Evolutionary conservation across 2,888 invertebrate genomes (phyloP), one percentile per base, ranked within the genome.

Genomic region (Leucophenga montana): DNA sequence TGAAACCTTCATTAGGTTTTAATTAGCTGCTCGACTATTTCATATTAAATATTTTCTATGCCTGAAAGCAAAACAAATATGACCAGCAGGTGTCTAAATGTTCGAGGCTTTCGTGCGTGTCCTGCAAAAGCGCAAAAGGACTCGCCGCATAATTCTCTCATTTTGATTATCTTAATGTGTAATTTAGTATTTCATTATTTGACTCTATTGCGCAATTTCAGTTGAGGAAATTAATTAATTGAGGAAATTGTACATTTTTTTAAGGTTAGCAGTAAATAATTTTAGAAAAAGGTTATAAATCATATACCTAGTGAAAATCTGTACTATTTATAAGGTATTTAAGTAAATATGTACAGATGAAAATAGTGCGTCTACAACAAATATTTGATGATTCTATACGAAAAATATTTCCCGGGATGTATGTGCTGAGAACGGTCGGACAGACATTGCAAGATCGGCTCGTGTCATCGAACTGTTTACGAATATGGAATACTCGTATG

Each of bases 101-200:
- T 27, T 46, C 31, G 31, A 11, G 14, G 27, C 31, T 59, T 33
- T 48, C 14, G 62, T 48, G 44, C 54, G 53, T 59, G 48, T 68
- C 78, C 75, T 50, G 50, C n/a, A 4, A 50, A 78, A 71, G 68
- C 72, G 22, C 68, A 18, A 27, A 3, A 16, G 50, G n/a, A 69
- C 74, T 66, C 69, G 57, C 62, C 71, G 83, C 76, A 84, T 84
- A 84, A 82, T 83, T 83, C 81, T 78, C 74, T 59, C 81, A 80
- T 84, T 71, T 68, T 65, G 66, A 68, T 84, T 80, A 84, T 84
- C 84, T 82, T 75, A 82, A 84, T 81, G 83, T 62, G 74, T 77
- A 82, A 81, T 82, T 82, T 79, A 81, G 78, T 77, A 78, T 80
- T 79, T 79, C 77, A 82, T 82, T 82, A 83, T 80, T 82, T 79